Evolutionary conservation across 2,797 vertebrate genomes (phyloP).

Genomic region (Zalophus californianus): DNA sequence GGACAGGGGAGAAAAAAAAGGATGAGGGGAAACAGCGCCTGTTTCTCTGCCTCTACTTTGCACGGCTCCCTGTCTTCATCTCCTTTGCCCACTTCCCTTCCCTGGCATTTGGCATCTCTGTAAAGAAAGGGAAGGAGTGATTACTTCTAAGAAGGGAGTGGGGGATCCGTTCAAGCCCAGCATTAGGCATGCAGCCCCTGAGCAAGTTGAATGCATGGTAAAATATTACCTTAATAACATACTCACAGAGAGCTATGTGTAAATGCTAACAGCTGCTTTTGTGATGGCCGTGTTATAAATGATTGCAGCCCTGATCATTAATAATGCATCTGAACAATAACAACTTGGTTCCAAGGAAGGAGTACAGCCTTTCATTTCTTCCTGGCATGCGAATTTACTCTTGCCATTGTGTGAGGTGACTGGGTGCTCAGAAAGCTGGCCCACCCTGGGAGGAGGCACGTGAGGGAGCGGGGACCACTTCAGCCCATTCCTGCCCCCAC

Average conservation of each 20-base stretch:
- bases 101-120: conserved; percentile 56
- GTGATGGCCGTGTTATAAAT: conserved; percentile 80
- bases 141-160: conserved; percentile 73
- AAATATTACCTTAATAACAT: conserved; percentile 84
- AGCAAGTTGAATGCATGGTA: conserved; percentile 72
- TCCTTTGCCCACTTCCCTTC: neutral
- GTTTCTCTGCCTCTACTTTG: conserved; percentile 58
- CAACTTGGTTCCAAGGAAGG: conserved; percentile 71
- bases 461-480: neutral
- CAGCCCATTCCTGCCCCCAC: neutral
- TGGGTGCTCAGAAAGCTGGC: neutral
- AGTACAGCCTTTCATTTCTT: conserved; percentile 53
- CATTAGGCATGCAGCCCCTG: conserved; percentile 76
- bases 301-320: conserved; percentile 74
- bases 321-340: conserved; percentile 77
- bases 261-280: conserved; percentile 82
- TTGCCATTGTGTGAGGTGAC: conserved; percentile 7
- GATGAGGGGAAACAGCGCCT: neutral
- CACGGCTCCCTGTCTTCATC: conserved; percentile 19
- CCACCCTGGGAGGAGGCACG: neutral
- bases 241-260: conserved; percentile 76
- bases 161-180: conserved; percentile 42
- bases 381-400: neutral
- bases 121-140: conserved; percentile 78
- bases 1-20: neutral